Conservation (phyloP, 2,113 vertebrate genomes). For the Archocentrus centrarchus region DNA sequence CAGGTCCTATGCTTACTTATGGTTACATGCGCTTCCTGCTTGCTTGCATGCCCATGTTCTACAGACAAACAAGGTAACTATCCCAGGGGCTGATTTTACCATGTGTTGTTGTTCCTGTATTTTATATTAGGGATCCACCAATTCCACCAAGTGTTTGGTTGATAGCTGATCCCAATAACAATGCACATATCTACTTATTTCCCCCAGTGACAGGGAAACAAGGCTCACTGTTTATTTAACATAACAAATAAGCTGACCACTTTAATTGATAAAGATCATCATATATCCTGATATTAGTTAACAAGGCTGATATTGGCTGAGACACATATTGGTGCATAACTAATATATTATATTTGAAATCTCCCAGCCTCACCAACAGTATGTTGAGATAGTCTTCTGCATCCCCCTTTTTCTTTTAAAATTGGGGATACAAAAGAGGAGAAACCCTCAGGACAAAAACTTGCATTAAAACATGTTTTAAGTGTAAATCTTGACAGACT, state of each 20-base stretch:
- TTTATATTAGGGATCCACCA: background rate
- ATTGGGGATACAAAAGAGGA: background rate
- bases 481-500: background rate
- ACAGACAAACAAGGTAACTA: slow-evolving; percentile 93
- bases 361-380: background rate
- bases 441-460: background rate
- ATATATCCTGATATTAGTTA: background rate
- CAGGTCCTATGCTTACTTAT: slow-evolving; percentile 95
- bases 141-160: background rate
- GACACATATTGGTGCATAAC: background rate
- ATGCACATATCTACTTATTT: background rate
- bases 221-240: too few relatives aligned
- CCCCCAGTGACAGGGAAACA: background rate
- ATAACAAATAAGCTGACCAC: too few relatives aligned
- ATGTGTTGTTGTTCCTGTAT: background rate
- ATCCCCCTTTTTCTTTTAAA: background rate
- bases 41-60: slow-evolving; percentile 94
- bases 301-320: background rate
- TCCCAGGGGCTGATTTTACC: background rate
- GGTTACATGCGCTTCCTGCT: slow-evolving; percentile 94
- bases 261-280: background rate
- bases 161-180: background rate
- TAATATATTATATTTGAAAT: background rate
- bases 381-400: background rate
- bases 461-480: background rate